These are phyloP conservation scores for Myotis findleyi DNA, from an alignment of 2,797 vertebrate species.

Conservation along the genomic window DNA sequence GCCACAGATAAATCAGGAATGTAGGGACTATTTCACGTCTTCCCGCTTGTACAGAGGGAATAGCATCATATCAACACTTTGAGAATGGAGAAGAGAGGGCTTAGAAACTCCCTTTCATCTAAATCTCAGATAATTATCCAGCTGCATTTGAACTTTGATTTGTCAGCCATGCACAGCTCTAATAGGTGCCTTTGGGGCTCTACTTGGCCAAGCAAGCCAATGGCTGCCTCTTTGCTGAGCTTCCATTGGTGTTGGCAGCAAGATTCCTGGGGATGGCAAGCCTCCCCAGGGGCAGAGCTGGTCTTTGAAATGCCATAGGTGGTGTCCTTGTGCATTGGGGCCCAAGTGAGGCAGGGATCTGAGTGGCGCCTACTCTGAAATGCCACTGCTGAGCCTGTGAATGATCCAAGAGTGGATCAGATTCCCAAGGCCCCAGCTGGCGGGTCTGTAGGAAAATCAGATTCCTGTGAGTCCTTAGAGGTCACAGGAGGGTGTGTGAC, in stretches of 20 bases:
- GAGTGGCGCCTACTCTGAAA: slow-evolving; percentile 68
- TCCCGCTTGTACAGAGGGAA: background rate
- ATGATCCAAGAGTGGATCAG: slow-evolving; percentile 73
- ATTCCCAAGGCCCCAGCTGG: slow-evolving; percentile 76
- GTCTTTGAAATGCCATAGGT: slow-evolving; percentile 29
- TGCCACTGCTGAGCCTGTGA: slow-evolving; percentile 59
- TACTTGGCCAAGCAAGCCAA: background rate
- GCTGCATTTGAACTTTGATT: slow-evolving; percentile 52
- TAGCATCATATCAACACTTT: background rate
- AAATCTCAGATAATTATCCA: slow-evolving; percentile 43
- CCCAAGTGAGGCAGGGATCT: slow-evolving; percentile 51
- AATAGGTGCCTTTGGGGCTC: background rate
- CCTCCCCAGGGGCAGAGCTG: background rate
- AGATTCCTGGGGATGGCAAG: background rate
- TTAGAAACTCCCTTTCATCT: slow-evolving; percentile 24
- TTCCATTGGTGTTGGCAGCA: background rate
- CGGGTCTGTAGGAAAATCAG: slow-evolving; percentile 79
- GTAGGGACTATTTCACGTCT: background rate
- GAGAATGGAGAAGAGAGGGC: background rate
- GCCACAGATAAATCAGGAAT: background rate
- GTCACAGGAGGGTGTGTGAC: slow-evolving; percentile 62
- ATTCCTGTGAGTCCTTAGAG: slow-evolving; percentile 81
- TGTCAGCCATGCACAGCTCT: background rate
- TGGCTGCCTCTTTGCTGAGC: background rate
- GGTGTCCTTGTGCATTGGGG: slow-evolving; percentile 55